Percentiles rank a stretch among this genome's conserved stretches.
Conservation (phyloP, 2,797 vertebrate species). For the Megaceryle alcyon region DNA sequence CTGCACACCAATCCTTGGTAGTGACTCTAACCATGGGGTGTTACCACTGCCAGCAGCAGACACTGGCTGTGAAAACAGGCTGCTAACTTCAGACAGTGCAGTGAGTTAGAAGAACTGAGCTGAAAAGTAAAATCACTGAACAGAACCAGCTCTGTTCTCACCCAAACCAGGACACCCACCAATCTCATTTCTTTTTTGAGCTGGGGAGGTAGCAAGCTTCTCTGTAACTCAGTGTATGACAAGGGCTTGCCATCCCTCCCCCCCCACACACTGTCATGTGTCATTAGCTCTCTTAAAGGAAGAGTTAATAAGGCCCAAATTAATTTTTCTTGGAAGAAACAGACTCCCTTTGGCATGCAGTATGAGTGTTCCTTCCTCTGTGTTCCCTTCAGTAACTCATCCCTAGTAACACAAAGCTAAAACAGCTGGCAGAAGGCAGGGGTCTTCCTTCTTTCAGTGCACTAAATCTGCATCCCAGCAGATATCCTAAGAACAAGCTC, state of each 20-base stretch:
- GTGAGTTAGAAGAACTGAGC: no score
- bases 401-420: neutral
- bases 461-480: neutral
- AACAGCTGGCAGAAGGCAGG: neutral
- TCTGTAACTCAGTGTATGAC: neutral
- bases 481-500: neutral
- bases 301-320: neutral
- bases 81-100: no score
- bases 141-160: no score
- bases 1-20: no score
- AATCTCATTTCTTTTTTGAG: neutral
- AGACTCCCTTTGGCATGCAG: neutral
- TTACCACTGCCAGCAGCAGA: no score
- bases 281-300: neutral
- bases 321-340: neutral
- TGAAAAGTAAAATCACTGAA: no score
- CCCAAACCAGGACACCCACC: neutral
- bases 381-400: neutral
- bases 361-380: neutral
- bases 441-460: neutral
- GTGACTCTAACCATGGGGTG: no score
- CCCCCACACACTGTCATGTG: neutral
- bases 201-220: neutral
- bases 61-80: no score
- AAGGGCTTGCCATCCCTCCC: neutral